Evolutionary conservation across 1,140 invertebrate genomes (phyloP).

Genomic region (Berghia stephanieae): DNA sequence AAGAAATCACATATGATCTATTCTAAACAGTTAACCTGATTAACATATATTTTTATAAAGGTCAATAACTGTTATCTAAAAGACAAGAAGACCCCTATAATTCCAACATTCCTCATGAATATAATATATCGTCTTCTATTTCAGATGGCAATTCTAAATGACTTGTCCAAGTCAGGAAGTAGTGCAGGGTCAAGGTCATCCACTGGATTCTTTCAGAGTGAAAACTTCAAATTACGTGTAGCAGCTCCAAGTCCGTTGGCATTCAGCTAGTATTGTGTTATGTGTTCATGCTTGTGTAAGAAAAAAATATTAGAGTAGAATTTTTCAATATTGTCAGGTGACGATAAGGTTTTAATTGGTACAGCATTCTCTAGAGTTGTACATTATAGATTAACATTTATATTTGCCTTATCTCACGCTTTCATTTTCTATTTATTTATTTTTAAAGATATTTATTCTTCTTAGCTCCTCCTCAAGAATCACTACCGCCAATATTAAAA

Average conservation of each 20-base stretch:
- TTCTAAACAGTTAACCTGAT: not conserved
- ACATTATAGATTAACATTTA: not conserved
- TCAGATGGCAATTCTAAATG: constrained; percentile 61
- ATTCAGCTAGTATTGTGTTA: not conserved
- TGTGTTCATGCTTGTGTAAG: not conserved
- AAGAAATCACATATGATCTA: not conserved
- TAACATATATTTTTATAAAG: not conserved
- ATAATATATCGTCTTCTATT: constrained; percentile 33
- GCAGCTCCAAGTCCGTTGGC: constrained; percentile 49
- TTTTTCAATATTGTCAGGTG: no score
- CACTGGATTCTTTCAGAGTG: constrained; percentile 58
- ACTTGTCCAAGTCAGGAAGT: constrained; percentile 53
- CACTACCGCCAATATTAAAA: no score
- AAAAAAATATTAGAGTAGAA: not conserved
- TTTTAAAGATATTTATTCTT: not conserved
- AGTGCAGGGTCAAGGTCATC: constrained; percentile 30
- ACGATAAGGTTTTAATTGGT: not conserved
- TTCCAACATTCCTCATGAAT: not conserved
- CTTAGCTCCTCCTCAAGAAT: no score
- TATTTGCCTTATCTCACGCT: not conserved
- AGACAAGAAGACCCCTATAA: not conserved
- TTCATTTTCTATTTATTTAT: not conserved
- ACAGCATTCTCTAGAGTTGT: not conserved
- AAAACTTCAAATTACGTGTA: constrained; percentile 56
- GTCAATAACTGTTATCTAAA: not conserved